Conservation (phyloP, 2,888 invertebrate species). For the Drosophila subsilvestris region DNA sequence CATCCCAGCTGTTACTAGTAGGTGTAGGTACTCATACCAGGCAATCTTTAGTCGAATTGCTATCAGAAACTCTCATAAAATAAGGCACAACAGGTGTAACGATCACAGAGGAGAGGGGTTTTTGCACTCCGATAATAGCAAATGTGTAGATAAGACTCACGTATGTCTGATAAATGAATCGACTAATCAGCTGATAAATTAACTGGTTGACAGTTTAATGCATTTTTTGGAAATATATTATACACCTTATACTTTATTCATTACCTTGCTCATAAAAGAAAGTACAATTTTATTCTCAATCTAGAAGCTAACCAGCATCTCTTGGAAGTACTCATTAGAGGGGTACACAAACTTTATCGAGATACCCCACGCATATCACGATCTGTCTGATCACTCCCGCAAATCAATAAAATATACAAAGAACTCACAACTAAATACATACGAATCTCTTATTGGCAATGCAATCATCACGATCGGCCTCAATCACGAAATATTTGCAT, state of each 20-base stretch:
- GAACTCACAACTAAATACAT: background rate
- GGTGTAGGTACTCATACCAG: background rate
- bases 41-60: background rate
- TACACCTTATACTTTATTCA: no score
- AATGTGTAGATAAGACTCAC: background rate
- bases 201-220: background rate
- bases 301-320: no score
- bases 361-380: background rate
- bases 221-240: background rate
- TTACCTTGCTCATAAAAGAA: no score
- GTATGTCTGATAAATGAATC: background rate
- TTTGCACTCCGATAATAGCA: background rate
- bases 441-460: background rate
- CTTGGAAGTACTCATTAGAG: no score
- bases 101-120: background rate
- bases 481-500: background rate
- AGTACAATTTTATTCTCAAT: no score
- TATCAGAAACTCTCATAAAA: background rate
- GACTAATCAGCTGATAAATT: background rate
- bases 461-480: conserved; percentile 1
- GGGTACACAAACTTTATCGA: no score
- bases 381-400: background rate
- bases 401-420: background rate
- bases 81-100: background rate
- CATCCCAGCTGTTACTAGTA: background rate